Evolutionary conservation across 2,888 invertebrate species (phyloP).

Genomic region (Tipula confusa): DNA sequence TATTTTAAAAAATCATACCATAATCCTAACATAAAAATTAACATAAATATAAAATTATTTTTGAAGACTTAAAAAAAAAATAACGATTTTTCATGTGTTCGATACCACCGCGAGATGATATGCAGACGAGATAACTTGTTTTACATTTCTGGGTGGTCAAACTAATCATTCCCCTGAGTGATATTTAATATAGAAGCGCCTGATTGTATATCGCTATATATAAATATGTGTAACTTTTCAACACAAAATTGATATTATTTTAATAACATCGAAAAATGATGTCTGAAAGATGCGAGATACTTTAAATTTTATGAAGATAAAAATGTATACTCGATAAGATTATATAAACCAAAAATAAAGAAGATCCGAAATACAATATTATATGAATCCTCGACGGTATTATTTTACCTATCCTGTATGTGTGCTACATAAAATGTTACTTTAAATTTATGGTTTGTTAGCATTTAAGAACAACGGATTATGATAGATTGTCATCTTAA

Average conservation of each 20-base stretch:
- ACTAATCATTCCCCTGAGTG: background rate
- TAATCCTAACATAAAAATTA: background rate
- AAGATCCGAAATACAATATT: background rate
- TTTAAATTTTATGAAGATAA: background rate
- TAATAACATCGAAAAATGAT: background rate
- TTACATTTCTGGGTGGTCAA: conserved; percentile 12
- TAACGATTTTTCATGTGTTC: background rate
- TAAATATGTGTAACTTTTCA: background rate
- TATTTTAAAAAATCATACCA: background rate
- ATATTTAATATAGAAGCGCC: background rate
- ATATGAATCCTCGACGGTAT: background rate
- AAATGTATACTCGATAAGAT: background rate
- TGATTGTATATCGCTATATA: background rate
- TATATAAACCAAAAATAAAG: background rate
- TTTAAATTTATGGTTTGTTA: background rate
- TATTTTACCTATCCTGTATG: background rate
- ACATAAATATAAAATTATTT: background rate
- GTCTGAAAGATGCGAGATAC: background rate
- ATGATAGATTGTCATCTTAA: background rate
- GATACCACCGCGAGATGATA: background rate
- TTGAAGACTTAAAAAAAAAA: background rate
- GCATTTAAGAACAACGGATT: background rate
- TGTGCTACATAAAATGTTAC: background rate
- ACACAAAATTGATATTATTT: background rate
- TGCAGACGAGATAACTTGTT: background rate